Evolutionary conservation across 2,113 vertebrate species (phyloP).

Genomic region (Apodemus sylvaticus): DNA sequence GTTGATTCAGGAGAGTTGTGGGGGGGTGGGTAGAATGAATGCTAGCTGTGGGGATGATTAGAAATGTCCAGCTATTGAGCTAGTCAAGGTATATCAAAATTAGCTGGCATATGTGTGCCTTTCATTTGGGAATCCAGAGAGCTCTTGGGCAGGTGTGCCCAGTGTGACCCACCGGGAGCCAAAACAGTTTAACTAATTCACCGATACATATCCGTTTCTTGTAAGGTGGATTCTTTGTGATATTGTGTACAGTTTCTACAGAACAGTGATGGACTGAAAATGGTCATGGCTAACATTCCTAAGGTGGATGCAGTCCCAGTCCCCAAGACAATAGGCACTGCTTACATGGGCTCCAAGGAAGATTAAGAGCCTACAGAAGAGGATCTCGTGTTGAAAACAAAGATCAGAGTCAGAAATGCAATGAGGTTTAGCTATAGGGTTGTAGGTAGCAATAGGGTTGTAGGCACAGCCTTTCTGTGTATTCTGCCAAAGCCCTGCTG

Average conservation of each 20-base stretch:
- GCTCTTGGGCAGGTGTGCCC: too few relatives aligned
- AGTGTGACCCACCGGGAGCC: too few relatives aligned
- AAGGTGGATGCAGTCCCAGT: background rate
- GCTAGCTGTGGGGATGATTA: too few relatives aligned
- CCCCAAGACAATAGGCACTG: background rate
- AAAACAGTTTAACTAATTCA: too few relatives aligned
- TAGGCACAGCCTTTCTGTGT: background rate
- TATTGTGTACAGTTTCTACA: background rate
- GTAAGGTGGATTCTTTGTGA: background rate
- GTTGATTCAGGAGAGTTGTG: too few relatives aligned
- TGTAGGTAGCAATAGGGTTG: rapidly evolving
- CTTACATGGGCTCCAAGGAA: background rate
- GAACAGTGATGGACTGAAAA: background rate
- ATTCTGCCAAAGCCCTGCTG: background rate
- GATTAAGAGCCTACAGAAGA: background rate
- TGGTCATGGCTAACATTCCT: background rate
- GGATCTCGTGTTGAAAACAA: background rate
- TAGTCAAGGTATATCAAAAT: too few relatives aligned
- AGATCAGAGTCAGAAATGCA: background rate
- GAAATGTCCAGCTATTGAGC: too few relatives aligned
- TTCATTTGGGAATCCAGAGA: too few relatives aligned
- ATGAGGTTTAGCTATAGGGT: background rate
- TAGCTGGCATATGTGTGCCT: too few relatives aligned
- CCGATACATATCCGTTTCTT: background rate
- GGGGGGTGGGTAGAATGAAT: too few relatives aligned